Conservation (phyloP, 1,140 invertebrate species). For the Globodera ellingtonae region DNA sequence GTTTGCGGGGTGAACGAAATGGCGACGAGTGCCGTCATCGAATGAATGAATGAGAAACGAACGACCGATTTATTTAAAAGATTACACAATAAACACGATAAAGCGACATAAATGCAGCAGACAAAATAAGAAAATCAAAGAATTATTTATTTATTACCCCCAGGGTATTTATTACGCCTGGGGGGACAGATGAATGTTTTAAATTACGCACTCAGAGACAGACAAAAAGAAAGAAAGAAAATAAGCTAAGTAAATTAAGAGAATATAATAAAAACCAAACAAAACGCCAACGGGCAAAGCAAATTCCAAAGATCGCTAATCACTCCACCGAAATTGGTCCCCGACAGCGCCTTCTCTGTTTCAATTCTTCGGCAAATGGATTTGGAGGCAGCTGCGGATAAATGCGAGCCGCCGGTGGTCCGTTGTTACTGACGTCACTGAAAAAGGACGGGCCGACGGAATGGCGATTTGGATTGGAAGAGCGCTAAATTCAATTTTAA, state of each 20-base stretch:
- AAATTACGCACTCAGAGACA: background rate
- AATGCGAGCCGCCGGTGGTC: slow-evolving; percentile 24
- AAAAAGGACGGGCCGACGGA: background rate
- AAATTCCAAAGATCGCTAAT: too few species aligned
- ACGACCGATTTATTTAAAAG: background rate
- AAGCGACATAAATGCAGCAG: background rate
- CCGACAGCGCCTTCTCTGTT: background rate
- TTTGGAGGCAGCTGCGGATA: slow-evolving; percentile 38
- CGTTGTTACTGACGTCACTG: background rate
- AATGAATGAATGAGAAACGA: slow-evolving; percentile 43
- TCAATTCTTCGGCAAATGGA: slow-evolving; percentile 29
- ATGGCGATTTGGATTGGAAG: slow-evolving; percentile 10
- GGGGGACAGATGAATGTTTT: too few species aligned
- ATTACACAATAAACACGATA: background rate
- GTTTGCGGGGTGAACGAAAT: slow-evolving; percentile 89
- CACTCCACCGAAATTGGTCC: background rate
- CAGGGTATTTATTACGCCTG: too few species aligned
- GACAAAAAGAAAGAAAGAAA: background rate
- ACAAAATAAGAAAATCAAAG: too few species aligned
- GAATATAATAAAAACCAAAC: background rate
- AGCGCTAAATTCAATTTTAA: slow-evolving; percentile 8
- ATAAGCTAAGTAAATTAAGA: background rate
- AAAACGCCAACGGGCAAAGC: background rate
- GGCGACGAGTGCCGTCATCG: slow-evolving; percentile 81
- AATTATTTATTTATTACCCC: too few species aligned